Base-by-base conservation (phyloP, 2,113 vertebrate genomes). In the Aspidoscelis tigris region DNA sequence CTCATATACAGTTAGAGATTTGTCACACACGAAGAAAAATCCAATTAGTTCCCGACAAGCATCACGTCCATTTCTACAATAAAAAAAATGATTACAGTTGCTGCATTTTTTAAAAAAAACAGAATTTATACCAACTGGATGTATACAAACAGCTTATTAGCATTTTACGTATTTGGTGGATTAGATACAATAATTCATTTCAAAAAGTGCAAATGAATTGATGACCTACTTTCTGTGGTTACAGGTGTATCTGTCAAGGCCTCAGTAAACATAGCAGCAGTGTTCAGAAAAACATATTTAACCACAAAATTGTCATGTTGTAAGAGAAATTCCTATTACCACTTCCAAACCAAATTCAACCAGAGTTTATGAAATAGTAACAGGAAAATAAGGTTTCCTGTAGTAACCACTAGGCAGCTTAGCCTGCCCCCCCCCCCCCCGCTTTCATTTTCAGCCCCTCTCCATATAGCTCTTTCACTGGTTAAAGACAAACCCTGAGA, bases 11-110 rank as follows among this genome's bases (percentile, higher is more conserved):
- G 97, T 96, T 75, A 97, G 90, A 11, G 96, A 97, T 53, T 82
- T 88, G 79, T 97, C 96, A 80, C 92, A 95, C 2, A 72, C 47
- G 43, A 98, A 98, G 90, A 96, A 97, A 90, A 97, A 96, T 55
- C 97, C 97, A 85, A 95, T 92, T 88, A 97, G 91, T 81, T 97
- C 96, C 90, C 96, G 95, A 81, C 96, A 97, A 61, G 96, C 96
- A 91, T 98, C 94, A 0, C 3, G 96, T 71, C 97, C 96, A 89
- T 97, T 96, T 93, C 97, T 97, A 88, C 12, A 86, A 91, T 44
- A 7, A 66, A 89, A 94, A 88, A 12, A 85, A 72, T 89, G 89
- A 83, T 69, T 1, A 61, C 0, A 5, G 84, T 91, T 69, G 89
- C 12, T 1, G 3, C 4, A 83, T 91, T 53, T 12, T 91, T 53